Evolutionary conservation across 2,888 invertebrate genomes (phyloP).

Genomic region (Troides helena): DNA sequence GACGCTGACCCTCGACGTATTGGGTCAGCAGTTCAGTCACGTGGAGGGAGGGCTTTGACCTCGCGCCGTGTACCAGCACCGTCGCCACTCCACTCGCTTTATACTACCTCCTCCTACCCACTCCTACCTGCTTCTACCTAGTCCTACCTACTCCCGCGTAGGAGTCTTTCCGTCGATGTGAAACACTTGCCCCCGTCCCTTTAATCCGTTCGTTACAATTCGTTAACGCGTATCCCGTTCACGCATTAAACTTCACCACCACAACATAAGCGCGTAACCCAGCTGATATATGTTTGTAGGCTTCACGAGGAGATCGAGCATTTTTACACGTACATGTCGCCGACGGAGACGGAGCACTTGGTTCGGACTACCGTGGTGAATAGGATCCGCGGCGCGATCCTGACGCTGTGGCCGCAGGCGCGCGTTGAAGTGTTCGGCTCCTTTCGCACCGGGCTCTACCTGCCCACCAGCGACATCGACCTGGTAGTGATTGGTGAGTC

Average conservation of each 20-base stretch:
- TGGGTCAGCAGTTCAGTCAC: slow-evolving; percentile 14
- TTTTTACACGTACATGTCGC: slow-evolving; percentile 96
- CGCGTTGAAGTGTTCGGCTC: slow-evolving; percentile 98
- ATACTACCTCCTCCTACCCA: too few species aligned
- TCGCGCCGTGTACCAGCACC: too few species aligned
- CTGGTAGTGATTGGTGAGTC: slow-evolving; percentile 81
- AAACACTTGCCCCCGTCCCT: too few species aligned
- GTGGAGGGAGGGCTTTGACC: neutral
- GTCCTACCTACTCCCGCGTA: too few species aligned
- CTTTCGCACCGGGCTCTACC: slow-evolving; percentile 97
- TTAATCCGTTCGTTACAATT: too few species aligned
- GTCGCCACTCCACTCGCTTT: too few species aligned
- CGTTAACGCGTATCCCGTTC: too few species aligned
- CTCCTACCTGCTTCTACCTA: too few species aligned
- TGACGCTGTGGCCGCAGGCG: slow-evolving; percentile 94
- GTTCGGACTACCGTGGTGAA: slow-evolving; percentile 93
- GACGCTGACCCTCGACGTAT: slow-evolving; percentile 13
- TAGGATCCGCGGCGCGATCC: slow-evolving; percentile 92
- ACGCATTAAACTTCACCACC: too few species aligned
- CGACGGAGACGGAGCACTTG: slow-evolving; percentile 93
- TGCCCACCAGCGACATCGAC: slow-evolving; percentile 94
- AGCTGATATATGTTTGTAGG: slow-evolving; percentile 67
- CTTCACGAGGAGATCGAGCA: slow-evolving; percentile 98
- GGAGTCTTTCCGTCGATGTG: too few species aligned
- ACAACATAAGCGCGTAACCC: too few species aligned